These are phyloP conservation scores for Esox niger DNA, from an alignment of 2,113 vertebrate species.

Conservation along the genomic window DNA sequence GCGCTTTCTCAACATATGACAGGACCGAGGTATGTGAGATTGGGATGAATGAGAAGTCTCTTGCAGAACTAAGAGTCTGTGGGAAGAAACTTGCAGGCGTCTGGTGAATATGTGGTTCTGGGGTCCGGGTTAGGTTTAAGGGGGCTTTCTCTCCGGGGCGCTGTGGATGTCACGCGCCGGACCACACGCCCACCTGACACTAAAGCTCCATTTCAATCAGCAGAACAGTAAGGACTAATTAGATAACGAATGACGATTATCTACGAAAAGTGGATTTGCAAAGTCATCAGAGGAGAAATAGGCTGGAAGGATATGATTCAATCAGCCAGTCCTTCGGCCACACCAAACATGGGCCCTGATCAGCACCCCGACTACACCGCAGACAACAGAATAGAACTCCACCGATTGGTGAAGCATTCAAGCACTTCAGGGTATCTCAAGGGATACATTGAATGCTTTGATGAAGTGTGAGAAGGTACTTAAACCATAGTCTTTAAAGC, in stretches of 20 bases:
- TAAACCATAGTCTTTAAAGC: background rate
- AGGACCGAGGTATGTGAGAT: background rate
- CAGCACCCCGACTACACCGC: slow-evolving; percentile 29
- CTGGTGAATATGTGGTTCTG: background rate
- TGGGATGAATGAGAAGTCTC: background rate
- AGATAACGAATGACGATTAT: slow-evolving; percentile 30
- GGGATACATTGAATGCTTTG: too few species aligned
- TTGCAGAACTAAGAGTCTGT: background rate
- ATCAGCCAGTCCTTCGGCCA: slow-evolving; percentile 15
- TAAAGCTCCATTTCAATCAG: background rate
- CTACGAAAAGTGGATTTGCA: slow-evolving; percentile 46
- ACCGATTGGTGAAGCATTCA: slow-evolving; percentile 15
- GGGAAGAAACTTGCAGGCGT: background rate
- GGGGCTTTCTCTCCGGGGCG: background rate
- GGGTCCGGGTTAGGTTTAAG: too few species aligned
- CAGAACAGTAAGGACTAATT: slow-evolving; percentile 18
- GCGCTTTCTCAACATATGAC: slow-evolving; percentile 6
- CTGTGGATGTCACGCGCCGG: background rate
- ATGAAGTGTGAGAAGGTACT: slow-evolving; percentile 10
- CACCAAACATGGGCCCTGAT: slow-evolving; percentile 21
- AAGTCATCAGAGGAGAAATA: slow-evolving; percentile 16
- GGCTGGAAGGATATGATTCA: slow-evolving; percentile 7
- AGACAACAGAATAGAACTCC: slow-evolving; percentile 21
- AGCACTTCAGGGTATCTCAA: background rate
- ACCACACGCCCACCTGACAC: background rate